Evolutionary conservation across 2,797 vertebrate species (phyloP), one percentile per base, ranked within the genome.

Genomic region (Pseudomugil tenellus): DNA sequence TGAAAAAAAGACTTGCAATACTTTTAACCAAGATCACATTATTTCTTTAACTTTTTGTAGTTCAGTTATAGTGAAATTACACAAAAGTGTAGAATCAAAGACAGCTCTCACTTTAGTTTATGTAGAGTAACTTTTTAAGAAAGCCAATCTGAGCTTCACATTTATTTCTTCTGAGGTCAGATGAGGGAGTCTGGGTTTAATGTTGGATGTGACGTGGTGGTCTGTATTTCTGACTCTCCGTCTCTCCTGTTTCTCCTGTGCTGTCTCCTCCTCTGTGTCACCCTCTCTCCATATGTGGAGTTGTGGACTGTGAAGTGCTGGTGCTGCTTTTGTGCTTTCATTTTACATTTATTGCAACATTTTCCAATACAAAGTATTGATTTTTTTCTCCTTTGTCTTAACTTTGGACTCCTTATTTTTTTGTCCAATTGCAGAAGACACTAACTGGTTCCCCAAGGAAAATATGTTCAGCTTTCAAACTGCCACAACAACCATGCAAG

Each of bases 401-500:
- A 73, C 58, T 32, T 65, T 58, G n/a, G 5, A 63, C 49, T 78
- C 6, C 61, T 54, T 0, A 41, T 65, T 63, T 75, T 63, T 87
- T 65, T 85, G 62, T 83, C 48, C 71, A 86, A 77, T 90, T 92
- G 41, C 92, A 99, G 98, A 99, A 16, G 97, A 98, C 70, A 94
- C 93, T 57, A 98, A 96, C 87, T 99, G 98, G 98, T 98, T 97
- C 90, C 98, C 97, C 28, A 99, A 98, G 86, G 97, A 99, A 86
- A 99, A 96, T 69, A 96, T 98, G 93, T 98, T 98, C 94, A 95
- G 90, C 91, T 99, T 99, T 91, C 97, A 98, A 87, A 97, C 97
- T 1, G 97, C 98, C 72, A 97, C 96, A 61, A 99, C 98, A 65
- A 98, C 98, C 93, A 98, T 99, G 95, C 98, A 99, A 94, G 97